A percentile compares a stretch with the other conserved stretches of the same genome.
These are phyloP conservation scores for Drosophila nasuta DNA, from an alignment of 1,140 invertebrate species.

Conservation along the genomic window DNA sequence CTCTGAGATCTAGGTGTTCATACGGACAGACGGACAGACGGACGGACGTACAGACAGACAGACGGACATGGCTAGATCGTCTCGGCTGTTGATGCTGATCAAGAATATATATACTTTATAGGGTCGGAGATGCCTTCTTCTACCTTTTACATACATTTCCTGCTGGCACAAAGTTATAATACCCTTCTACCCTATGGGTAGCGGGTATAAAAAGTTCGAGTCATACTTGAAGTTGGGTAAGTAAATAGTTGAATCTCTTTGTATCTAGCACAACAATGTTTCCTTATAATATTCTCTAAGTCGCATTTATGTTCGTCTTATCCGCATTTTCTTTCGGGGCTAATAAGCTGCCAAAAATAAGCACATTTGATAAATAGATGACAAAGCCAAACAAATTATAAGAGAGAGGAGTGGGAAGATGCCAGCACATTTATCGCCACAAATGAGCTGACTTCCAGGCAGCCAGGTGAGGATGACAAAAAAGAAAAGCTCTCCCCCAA, in stretches of 20 bases:
- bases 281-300: constrained; percentile 8
- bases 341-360: constrained; percentile 80
- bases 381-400: constrained; percentile 78
- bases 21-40: too few relatives aligned
- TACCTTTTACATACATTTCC: too few relatives aligned
- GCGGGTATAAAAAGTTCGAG: neutral
- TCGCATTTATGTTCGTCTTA: constrained; percentile 43
- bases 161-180: too few relatives aligned
- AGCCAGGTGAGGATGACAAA: constrained; percentile 42
- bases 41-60: too few relatives aligned
- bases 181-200: too few relatives aligned
- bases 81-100: too few relatives aligned
- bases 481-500: constrained; percentile 45
- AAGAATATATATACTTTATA: too few relatives aligned
- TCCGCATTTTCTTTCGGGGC: constrained; percentile 49
- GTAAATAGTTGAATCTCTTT: constrained; percentile 2
- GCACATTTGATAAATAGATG: constrained; percentile 76
- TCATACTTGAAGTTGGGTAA: neutral
- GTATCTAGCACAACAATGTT: neutral
- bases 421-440: constrained; percentile 37
- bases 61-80: too few relatives aligned
- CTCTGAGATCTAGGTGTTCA: too few relatives aligned
- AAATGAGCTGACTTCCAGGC: constrained; percentile 61
- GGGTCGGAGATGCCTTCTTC: too few relatives aligned
- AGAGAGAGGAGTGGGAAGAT: constrained; percentile 21